Evolutionary conservation across 2,888 invertebrate species (phyloP), one percentile per base, ranked within the genome.

Genomic region (Rugalucina vietnamica): DNA sequence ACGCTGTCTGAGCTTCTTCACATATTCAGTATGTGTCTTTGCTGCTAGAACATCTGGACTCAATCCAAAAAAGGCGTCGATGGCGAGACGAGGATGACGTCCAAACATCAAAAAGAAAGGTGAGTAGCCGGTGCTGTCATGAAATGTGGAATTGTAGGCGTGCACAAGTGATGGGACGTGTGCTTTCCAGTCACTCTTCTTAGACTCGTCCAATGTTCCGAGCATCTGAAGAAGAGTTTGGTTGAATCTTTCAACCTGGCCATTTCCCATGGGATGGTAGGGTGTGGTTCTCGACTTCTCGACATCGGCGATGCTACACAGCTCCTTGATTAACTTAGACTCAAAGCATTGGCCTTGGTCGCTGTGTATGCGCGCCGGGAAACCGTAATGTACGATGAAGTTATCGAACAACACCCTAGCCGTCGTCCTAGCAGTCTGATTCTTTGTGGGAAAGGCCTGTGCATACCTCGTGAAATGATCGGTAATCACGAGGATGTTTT

Each of bases 91-190:
- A 21, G 81, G 81, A 34, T 81, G 76, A 29, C 84, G 69, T 27
- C 82, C 80, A 69, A 77, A 80, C 80, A 85, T 76, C n/a, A 80
- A 32, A 27, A 50, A 82, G 57, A 74, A 79, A 2, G 86, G 86
- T 24, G 79, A 74, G 18, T 49, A 77, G 14, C 84, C 81, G 27
- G 84, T 82, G 3, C 71, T 27, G 5, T 69, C 76, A 39, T 84
- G 65, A 32, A 49, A 50, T 10, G 79, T 79, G n/a, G 60, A 75
- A 43, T 82, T 80, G 43, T 80, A 85, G 8, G 82, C 80, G 32
- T 82, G 72, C 2, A 78, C 65, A 21, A 79, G 36, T 4, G 37
- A 27, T 3, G 49, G 36, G n/a, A 84, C 71, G 32, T 75, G 65
- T 21, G 21, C 39, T 37, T 70, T 79, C 86, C 86, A 81, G n/a